phyloP scores from a whole-genome alignment of 2,888 invertebrate species.

The Muschampia plurimacula region DNA sequence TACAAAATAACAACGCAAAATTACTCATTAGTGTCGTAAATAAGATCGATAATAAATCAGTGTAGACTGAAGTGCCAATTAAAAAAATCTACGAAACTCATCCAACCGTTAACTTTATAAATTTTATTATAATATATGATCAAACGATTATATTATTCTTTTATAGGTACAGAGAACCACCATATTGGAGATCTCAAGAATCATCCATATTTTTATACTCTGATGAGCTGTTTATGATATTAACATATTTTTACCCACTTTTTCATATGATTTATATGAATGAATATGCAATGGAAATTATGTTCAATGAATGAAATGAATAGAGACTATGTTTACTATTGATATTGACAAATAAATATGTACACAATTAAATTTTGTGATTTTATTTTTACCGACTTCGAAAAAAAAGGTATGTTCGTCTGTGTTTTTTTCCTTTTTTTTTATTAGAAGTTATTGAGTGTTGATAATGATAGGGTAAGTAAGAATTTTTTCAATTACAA shows the following conservation, averaged over 20 bases:
- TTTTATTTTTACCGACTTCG: neutral
- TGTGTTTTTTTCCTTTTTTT: too few species aligned
- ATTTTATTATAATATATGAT: too few species aligned
- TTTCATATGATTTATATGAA: constrained; percentile 64
- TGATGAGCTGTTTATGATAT: constrained; percentile 8
- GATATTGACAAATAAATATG: constrained; percentile 33
- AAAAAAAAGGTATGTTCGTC: too few species aligned
- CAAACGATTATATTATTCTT: neutral
- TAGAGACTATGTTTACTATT: constrained; percentile 9
- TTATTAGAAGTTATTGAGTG: too few species aligned
- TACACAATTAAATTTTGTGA: neutral
- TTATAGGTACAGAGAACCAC: neutral
- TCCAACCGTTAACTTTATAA: too few species aligned
- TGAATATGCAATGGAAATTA: constrained; percentile 51
- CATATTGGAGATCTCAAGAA: neutral
- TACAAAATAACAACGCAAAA: too few species aligned
- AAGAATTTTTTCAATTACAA: too few species aligned
- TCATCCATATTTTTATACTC: constrained; percentile 4
- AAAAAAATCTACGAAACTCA: too few species aligned
- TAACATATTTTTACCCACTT: constrained; percentile 39
- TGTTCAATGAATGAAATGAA: constrained; percentile 33
- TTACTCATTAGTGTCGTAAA: too few species aligned
- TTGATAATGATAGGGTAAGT: too few species aligned
- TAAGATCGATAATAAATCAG: too few species aligned
- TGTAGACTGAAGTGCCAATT: too few species aligned